Percentiles rank a stretch among this genome's conserved stretches.
These are phyloP conservation scores for Steinernema scapterisci DNA, from an alignment of 2,888 invertebrate species.

Conservation along the genomic window DNA sequence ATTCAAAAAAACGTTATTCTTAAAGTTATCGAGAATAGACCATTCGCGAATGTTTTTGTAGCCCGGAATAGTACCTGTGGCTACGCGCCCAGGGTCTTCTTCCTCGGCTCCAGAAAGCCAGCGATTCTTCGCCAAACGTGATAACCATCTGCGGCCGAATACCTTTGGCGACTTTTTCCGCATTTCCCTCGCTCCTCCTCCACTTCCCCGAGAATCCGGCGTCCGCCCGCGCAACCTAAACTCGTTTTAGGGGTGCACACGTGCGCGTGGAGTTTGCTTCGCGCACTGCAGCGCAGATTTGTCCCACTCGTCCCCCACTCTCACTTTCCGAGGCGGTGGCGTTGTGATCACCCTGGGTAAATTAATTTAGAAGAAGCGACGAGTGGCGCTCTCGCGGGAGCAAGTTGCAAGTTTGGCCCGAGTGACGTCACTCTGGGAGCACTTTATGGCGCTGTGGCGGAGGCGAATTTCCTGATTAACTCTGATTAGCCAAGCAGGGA, in stretches of 20 bases:
- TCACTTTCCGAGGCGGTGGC: neutral
- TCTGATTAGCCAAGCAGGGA: neutral
- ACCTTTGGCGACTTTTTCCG: slow-evolving; percentile 1
- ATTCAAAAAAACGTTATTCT: no score
- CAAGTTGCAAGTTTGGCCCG: slow-evolving; percentile 1
- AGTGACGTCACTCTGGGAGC: slow-evolving; percentile 2
- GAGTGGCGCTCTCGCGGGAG: neutral
- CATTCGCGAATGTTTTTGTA: no score
- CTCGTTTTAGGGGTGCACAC: slow-evolving; percentile 20
- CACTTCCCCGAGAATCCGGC: neutral
- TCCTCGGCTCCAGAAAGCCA: no score
- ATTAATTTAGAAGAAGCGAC: slow-evolving; percentile 21
- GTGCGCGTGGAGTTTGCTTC: neutral
- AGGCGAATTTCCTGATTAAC: neutral
- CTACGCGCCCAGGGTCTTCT: no score
- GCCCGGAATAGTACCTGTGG: no score
- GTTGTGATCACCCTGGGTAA: neutral
- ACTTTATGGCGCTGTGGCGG: neutral
- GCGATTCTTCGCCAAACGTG: neutral
- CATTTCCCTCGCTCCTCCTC: slow-evolving; percentile 1
- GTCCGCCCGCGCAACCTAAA: slow-evolving; percentile 24
- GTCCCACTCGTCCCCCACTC: neutral
- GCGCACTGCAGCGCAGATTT: slow-evolving; percentile 1
- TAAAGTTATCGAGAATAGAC: no score
- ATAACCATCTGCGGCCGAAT: slow-evolving; percentile 12